A percentile compares a stretch with the other conserved stretches of the same genome.
These are phyloP conservation scores for Lacerta agilis DNA, from an alignment of 2,797 vertebrate genomes.

Conservation along the genomic window DNA sequence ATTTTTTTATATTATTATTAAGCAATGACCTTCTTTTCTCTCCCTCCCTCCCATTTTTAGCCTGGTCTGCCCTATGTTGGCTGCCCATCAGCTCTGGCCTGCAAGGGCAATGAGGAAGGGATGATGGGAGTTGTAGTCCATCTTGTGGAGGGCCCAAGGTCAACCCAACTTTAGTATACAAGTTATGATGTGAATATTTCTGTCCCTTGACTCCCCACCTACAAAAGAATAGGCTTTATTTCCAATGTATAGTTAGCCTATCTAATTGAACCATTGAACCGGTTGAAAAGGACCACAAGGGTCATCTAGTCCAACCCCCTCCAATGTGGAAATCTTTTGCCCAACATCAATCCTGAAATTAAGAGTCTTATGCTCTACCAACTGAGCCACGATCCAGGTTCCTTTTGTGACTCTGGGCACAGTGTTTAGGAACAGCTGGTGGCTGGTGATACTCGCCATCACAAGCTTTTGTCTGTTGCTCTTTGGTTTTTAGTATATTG, in stretches of 20 bases:
- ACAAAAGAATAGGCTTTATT: not conserved
- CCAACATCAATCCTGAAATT: not conserved
- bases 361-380: not conserved
- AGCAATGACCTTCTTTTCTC: slow-evolving; percentile 30
- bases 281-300: no score
- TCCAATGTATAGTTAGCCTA: not conserved
- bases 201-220: not conserved
- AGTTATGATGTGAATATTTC: not conserved
- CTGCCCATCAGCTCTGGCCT: no score
- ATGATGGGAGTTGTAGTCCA: no score
- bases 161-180: no score
- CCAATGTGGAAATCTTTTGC: no score
- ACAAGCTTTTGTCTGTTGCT: no score
- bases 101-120: no score
- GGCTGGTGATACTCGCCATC: no score
- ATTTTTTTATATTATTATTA: not conserved
- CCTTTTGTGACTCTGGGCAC: not conserved
- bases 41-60: not conserved
- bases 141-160: no score
- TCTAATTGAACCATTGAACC: not conserved
- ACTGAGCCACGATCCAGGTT: no score
- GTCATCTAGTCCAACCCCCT: no score
- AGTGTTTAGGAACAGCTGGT: not conserved
- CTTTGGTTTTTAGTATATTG: no score
- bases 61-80: not conserved